Conservation (phyloP, 2,888 invertebrate genomes). For the Allygus modestus region DNA sequence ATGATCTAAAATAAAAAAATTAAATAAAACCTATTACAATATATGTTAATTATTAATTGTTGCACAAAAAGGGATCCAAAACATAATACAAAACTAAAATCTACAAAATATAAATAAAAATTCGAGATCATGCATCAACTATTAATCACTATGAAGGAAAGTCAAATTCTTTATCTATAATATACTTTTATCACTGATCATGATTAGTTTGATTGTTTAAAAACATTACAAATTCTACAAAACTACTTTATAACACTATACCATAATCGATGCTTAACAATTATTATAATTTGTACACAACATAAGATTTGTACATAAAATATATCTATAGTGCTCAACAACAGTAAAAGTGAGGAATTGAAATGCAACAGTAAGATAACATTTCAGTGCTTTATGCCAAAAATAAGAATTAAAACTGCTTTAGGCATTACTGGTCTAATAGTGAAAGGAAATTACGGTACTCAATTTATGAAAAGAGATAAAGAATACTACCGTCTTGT, state of each 20-base stretch:
- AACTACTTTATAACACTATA: conserved; percentile 41
- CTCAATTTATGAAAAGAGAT: too few relatives aligned
- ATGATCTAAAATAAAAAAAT: conserved; percentile 22
- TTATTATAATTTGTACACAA: conserved; percentile 58
- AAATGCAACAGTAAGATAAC: conserved; percentile 39
- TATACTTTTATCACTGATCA: conserved; percentile 20
- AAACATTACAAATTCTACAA: conserved; percentile 52
- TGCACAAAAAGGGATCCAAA: conserved; percentile 24
- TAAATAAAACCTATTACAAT: not conserved
- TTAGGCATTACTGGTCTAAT: not conserved
- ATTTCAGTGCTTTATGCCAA: not conserved
- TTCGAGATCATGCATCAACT: conserved; percentile 43
- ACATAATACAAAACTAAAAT: not conserved
- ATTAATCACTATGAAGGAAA: conserved; percentile 10
- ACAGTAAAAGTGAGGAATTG: conserved; percentile 27
- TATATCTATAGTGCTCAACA: conserved; percentile 56
- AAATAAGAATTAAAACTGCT: not conserved
- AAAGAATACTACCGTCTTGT: too few relatives aligned
- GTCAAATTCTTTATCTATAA: conserved; percentile 1
- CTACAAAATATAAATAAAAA: conserved; percentile 42
- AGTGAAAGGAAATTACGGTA: conserved; percentile 11
- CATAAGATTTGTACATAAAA: conserved; percentile 57
- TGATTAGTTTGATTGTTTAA: conserved; percentile 46
- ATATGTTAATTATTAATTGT: not conserved
- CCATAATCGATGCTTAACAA: conserved; percentile 55